A percentile compares a stretch with the other conserved stretches of the same genome.
Conservation (phyloP, 2,888 invertebrate species). For the Strigamia crassipes region DNA sequence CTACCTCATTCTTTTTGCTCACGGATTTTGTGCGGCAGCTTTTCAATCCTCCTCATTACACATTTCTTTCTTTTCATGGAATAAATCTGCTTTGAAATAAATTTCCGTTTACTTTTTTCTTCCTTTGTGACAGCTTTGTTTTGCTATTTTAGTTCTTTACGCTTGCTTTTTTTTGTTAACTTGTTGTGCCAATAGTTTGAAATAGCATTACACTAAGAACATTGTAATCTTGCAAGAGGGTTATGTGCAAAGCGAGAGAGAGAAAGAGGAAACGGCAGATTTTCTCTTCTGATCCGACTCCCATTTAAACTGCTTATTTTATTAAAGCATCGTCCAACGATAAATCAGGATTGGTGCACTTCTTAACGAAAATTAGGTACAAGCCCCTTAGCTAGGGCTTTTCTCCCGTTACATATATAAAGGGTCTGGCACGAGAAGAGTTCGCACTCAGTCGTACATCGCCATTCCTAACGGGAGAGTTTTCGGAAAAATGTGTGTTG, state of each 20-base stretch:
- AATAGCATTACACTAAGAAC: slow-evolving; percentile 50
- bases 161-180: neutral
- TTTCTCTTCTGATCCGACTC: slow-evolving; percentile 49
- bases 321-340: slow-evolving; percentile 51
- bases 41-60: slow-evolving; percentile 14
- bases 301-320: slow-evolving; percentile 51
- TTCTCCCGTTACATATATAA: slow-evolving; percentile 28
- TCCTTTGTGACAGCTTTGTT: slow-evolving; percentile 32
- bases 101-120: neutral
- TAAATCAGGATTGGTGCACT: slow-evolving; percentile 50
- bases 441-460: slow-evolving; percentile 7
- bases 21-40: neutral
- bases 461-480: neutral
- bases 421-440: slow-evolving; percentile 17
- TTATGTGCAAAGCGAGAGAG: slow-evolving; percentile 39
- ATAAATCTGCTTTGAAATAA: slow-evolving; percentile 28
- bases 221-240: slow-evolving; percentile 50
- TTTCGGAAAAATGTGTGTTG: neutral
- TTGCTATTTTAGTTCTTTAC: slow-evolving; percentile 2
- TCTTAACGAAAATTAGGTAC: slow-evolving; percentile 50
- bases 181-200: slow-evolving; percentile 46
- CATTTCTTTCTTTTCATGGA: slow-evolving; percentile 22
- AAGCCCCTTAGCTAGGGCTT: slow-evolving; percentile 39
- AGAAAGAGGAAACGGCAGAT: slow-evolving; percentile 49
- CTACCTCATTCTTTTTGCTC: slow-evolving; percentile 31